Evolutionary conservation across 2,797 vertebrate species (phyloP), one percentile per base, ranked within the genome.

Genomic region (Siniperca scherzeri): DNA sequence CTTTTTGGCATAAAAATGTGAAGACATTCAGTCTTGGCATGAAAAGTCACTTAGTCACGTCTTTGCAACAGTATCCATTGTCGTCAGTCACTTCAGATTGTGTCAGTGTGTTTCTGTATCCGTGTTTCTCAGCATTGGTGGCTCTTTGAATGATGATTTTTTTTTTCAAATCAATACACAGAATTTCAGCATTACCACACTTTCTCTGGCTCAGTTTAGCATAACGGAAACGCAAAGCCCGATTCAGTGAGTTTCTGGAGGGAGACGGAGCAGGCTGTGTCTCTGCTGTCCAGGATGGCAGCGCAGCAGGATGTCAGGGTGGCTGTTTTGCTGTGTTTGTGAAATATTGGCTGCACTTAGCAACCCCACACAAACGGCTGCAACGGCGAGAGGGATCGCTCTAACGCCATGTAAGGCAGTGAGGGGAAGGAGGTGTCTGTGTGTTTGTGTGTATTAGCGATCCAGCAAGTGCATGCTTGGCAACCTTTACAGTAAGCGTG

Each of bases 401-500:
- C 75, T 53, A 92, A 82, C 80, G 87, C 95, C 94, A 93, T 96
- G 90, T 95, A 95, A 95, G 93, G 94, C 89, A 90, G 81, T 42
- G 87, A 90, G 82, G 77, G 76, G 87, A 83, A 74, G 85, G 66
- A 90, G 82, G 80, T 78, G 85, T 68, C 22, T 80, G 61, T 88
- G 85, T 83, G 69, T 46, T 73, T 85, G 68, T 71, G 27, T 74
- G 86, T 11, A 22, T 62, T 48, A n/a, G 68, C 1, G 40, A 83
- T 81, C 80, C 61, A 85, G 89, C 85, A 74, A 82, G 88, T 84
- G 87, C 86, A 74, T 48, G 88, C 87, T 85, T 91, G 89, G 92
- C 93, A 91, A 74, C 79, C 77, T 55, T 48, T 60, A 65, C 84
- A 82, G 91, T 71, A 67, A 89, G 83, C 48, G 64, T 67, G 85